Evolutionary conservation across 2,888 invertebrate species (phyloP).

Genomic region (Ectobius pallidus): DNA sequence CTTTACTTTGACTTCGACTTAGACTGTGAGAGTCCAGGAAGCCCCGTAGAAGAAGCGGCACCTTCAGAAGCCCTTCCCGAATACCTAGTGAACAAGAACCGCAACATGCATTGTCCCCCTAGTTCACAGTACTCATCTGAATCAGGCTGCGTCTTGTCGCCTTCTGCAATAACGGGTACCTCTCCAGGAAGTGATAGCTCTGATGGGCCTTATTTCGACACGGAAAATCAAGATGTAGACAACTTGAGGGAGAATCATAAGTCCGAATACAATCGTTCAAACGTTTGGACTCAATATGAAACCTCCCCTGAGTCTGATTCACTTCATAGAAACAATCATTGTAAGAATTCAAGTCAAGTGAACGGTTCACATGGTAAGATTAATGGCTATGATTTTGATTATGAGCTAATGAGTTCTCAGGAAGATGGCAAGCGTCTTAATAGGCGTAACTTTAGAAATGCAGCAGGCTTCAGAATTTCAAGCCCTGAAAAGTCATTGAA

Average conservation of each 20-base stretch:
- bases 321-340: not conserved
- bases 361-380: not conserved
- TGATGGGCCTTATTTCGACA: slow-evolving; percentile 60
- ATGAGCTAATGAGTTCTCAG: not conserved
- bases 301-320: not conserved
- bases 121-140: slow-evolving; percentile 51
- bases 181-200: slow-evolving; percentile 56
- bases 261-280: no score
- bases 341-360: not conserved
- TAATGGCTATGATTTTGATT: not conserved
- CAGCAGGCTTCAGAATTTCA: slow-evolving; percentile 7
- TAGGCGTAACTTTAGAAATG: slow-evolving; percentile 6
- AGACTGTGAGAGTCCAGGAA: slow-evolving; percentile 68
- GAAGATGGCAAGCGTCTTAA: not conserved
- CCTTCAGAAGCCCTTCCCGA: slow-evolving; percentile 55
- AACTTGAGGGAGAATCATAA: slow-evolving; percentile 32
- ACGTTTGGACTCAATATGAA: not conserved
- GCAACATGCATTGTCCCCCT: not conserved
- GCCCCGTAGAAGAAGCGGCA: slow-evolving; percentile 64
- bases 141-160: slow-evolving; percentile 59
- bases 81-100: slow-evolving; percentile 46
- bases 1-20: slow-evolving; percentile 52
- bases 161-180: not conserved
- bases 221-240: slow-evolving; percentile 50
- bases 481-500: no score